Conservation (phyloP, 1,140 invertebrate species). For the Eriosoma lanigerum region DNA sequence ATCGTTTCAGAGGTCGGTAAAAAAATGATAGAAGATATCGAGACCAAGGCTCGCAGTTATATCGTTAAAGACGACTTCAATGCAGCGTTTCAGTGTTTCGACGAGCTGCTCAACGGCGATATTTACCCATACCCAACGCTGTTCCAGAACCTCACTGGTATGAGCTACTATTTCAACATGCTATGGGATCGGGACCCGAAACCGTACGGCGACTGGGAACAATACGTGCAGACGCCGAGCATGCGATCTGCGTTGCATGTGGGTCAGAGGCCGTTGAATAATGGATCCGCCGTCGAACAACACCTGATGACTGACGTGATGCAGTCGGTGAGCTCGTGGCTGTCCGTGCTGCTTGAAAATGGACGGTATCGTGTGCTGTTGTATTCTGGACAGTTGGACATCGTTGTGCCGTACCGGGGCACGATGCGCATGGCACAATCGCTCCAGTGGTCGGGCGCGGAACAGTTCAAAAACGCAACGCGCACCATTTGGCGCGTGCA, state of each 20-base stretch:
- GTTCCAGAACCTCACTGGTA: conserved; percentile 79
- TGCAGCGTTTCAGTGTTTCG: conserved; percentile 48
- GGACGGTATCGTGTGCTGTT: conserved; percentile 68
- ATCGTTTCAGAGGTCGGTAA: background rate
- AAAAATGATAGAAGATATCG: background rate
- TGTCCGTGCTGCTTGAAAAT: conserved; percentile 67
- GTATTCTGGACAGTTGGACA: conserved; percentile 78
- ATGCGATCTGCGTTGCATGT: conserved; percentile 73
- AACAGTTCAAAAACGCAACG: conserved; percentile 66
- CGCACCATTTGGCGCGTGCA: conserved; percentile 58
- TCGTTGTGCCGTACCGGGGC: conserved; percentile 78
- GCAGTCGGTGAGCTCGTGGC: conserved; percentile 75
- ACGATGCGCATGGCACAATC: conserved; percentile 68
- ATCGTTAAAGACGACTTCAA: conserved; percentile 53
- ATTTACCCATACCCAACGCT: conserved; percentile 47
- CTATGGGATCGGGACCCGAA: conserved; percentile 58
- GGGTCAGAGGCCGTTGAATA: conserved; percentile 65
- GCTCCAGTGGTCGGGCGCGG: conserved; percentile 68
- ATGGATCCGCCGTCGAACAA: conserved; percentile 65
- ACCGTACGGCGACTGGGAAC: conserved; percentile 59
- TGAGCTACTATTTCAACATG: conserved; percentile 79
- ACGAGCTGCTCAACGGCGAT: conserved; percentile 15
- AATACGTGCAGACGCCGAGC: conserved; percentile 55
- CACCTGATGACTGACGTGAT: conserved; percentile 78
- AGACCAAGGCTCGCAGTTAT: background rate